Conservation (phyloP, 2,888 invertebrate species). For the Harpagoxenus sublaevis region DNA sequence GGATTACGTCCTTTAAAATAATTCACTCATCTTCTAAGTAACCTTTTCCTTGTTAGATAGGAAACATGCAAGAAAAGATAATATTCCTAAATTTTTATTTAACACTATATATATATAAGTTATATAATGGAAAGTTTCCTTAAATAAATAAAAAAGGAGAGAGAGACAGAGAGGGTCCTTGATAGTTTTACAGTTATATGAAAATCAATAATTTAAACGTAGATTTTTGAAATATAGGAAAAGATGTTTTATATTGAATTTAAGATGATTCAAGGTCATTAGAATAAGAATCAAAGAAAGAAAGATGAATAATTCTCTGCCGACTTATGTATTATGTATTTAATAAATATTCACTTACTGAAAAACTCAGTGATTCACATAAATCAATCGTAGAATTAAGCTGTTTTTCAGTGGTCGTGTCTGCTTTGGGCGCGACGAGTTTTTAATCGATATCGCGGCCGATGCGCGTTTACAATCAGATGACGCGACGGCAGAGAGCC, state of each 20-base stretch:
- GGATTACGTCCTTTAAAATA: not conserved
- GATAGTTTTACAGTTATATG: not conserved
- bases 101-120: not conserved
- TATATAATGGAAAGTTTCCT: not conserved
- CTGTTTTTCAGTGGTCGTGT: not conserved
- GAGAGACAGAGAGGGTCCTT: not conserved
- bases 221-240: not conserved
- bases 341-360: not conserved
- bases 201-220: not conserved
- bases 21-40: not conserved
- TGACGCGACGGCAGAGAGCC: conserved; percentile 7
- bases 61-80: not conserved
- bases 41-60: not conserved
- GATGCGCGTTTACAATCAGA: conserved; percentile 2
- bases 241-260: not conserved
- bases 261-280: not conserved
- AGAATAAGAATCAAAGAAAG: not conserved
- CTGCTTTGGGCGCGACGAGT: not conserved
- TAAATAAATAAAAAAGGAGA: not conserved
- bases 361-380: not conserved
- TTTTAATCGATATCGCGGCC: not conserved
- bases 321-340: not conserved
- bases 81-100: not conserved
- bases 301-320: not conserved
- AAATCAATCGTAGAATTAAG: not conserved